Percentiles rank a stretch among this genome's conserved stretches.
These are phyloP conservation scores for Orthonychiurus folsomi DNA, from an alignment of 2,888 invertebrate species.

Conservation along the genomic window DNA sequence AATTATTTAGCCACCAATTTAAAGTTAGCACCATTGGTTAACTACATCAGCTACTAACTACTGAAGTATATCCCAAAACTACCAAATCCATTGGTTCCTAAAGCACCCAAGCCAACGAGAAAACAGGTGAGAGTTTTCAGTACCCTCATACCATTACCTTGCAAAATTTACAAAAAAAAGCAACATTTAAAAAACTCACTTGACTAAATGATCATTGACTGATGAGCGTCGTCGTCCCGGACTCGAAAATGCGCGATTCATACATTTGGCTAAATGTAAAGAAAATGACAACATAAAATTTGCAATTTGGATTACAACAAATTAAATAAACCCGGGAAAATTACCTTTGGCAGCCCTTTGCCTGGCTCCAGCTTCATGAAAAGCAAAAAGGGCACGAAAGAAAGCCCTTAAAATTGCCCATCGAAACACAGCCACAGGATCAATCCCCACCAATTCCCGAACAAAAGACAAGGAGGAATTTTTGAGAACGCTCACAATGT, in stretches of 20 bases:
- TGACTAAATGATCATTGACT: conserved; percentile 36
- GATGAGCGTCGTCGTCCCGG: conserved; percentile 36
- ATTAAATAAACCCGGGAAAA: conserved; percentile 7
- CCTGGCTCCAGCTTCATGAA: conserved; percentile 62
- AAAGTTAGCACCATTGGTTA: too few species aligned
- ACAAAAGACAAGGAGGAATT: conserved; percentile 89
- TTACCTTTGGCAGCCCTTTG: conserved; percentile 47
- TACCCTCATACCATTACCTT: too few species aligned
- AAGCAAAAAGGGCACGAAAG: conserved; percentile 83
- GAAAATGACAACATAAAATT: neutral
- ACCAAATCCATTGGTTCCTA: too few species aligned
- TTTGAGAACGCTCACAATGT: conserved; percentile 86
- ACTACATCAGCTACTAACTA: too few species aligned
- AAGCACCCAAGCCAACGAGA: too few species aligned
- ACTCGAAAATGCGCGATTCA: conserved; percentile 37
- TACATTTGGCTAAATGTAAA: conserved; percentile 27
- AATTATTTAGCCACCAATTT: too few species aligned
- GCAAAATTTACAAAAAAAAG: conserved; percentile 9
- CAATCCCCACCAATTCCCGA: conserved; percentile 81
- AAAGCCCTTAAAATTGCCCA: conserved; percentile 90
- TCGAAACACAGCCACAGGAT: conserved; percentile 83
- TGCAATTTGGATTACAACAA: neutral
- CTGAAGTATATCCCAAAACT: too few species aligned
- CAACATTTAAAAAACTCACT: conserved; percentile 35
- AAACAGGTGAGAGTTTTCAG: too few species aligned